Evolutionary conservation across 2,797 vertebrate genomes (phyloP).

Genomic region (Enteromius treurensis): DNA sequence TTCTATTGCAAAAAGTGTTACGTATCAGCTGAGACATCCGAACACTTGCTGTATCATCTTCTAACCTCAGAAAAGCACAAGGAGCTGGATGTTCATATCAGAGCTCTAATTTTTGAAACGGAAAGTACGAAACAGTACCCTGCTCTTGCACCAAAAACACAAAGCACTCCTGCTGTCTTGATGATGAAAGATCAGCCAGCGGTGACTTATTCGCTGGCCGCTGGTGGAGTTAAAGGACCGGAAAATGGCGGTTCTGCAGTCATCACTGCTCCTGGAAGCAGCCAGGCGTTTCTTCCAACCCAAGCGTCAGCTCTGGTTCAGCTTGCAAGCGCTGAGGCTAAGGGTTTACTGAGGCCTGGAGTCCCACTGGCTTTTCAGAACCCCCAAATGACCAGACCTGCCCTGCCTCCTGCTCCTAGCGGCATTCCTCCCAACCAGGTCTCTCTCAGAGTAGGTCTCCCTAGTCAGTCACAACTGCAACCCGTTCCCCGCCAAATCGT

Average conservation of each 20-base stretch:
- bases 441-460: conserved; percentile 65
- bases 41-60: conserved; percentile 92
- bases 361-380: conserved; percentile 74
- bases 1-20: conserved; percentile 92
- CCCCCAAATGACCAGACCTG: conserved; percentile 66
- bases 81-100: conserved; percentile 86
- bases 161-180: conserved; percentile 67
- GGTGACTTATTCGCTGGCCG: conserved; percentile 66
- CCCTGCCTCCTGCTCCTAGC: conserved; percentile 60
- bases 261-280: conserved; percentile 71
- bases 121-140: conserved; percentile 67
- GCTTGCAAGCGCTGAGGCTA: conserved; percentile 81
- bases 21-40: conserved; percentile 82
- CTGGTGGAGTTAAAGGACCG: conserved; percentile 60
- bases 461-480: conserved; percentile 68
- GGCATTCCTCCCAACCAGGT: conserved; percentile 72
- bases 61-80: conserved; percentile 88
- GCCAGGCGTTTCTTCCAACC: conserved; percentile 76
- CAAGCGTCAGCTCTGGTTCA: conserved; percentile 81
- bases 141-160: conserved; percentile 78
- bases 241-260: conserved; percentile 70
- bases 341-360: conserved; percentile 78
- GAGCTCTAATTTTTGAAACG: conserved; percentile 84
- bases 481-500: conserved; percentile 66
- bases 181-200: conserved; percentile 69